These are phyloP conservation scores for Periophthalmus magnuspinnatus DNA, from an alignment of 2,797 vertebrate species.

Conservation along the genomic window DNA sequence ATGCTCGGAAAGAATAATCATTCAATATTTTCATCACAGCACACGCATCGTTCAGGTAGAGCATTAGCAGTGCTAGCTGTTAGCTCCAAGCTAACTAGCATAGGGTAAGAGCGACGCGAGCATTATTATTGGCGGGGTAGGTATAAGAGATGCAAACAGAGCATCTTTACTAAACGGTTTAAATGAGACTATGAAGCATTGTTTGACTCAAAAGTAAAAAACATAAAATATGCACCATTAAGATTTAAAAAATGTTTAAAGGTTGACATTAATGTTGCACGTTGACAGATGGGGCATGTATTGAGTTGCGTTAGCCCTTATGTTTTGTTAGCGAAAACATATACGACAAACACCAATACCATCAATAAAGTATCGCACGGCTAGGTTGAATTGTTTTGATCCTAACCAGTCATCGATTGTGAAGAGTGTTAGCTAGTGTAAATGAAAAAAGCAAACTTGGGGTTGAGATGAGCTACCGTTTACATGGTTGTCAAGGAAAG, in stretches of 20 bases:
- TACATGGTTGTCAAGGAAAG: constrained; percentile 52
- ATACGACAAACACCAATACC: constrained; percentile 9
- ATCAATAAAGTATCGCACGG: not conserved
- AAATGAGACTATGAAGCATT: not conserved
- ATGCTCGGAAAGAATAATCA: not conserved
- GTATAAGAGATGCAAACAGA: constrained; percentile 22
- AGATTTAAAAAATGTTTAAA: not conserved
- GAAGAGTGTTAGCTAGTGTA: not conserved
- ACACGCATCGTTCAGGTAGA: not conserved
- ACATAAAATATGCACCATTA: not conserved
- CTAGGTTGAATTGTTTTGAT: not conserved
- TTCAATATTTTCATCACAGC: constrained; percentile 2
- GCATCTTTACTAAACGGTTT: not conserved
- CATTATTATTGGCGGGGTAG: constrained; percentile 55
- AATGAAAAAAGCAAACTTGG: constrained; percentile 1
- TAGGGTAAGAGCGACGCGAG: constrained; percentile 36
- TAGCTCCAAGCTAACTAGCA: constrained; percentile 48
- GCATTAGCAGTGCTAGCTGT: constrained; percentile 12
- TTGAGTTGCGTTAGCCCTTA: constrained; percentile 8
- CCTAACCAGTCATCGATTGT: fast-evolving
- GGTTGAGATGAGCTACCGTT: constrained; percentile 14
- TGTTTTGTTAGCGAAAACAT: constrained; percentile 24
- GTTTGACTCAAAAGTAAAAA: not conserved
- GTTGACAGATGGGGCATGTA: not conserved
- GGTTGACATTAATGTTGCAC: not conserved